Evolutionary conservation across 2,113 vertebrate genomes (phyloP).

Genomic region (Ascaphus truei): DNA sequence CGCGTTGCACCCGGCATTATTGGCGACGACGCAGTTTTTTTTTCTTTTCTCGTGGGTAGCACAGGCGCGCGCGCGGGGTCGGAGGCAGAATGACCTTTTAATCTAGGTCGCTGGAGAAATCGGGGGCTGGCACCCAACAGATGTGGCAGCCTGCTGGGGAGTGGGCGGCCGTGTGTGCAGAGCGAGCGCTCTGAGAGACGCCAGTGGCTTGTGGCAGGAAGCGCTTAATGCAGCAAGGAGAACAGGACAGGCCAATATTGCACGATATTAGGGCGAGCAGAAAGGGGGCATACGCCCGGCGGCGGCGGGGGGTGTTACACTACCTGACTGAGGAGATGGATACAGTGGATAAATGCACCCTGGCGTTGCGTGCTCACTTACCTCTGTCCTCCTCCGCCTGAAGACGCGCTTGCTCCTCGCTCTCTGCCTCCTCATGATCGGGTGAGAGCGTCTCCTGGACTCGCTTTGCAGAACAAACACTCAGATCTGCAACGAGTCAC

Average conservation of each 20-base stretch:
- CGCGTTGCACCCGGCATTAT: no score
- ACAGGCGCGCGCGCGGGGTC: no score
- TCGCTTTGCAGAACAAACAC: slow-evolving; percentile 4
- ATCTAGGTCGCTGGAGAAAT: slow-evolving; percentile 12
- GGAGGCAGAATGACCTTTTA: not conserved
- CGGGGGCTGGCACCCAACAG: not conserved
- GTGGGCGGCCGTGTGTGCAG: slow-evolving; percentile 1
- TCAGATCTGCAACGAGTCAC: slow-evolving; percentile 19
- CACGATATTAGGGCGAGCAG: not conserved
- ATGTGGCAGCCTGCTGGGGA: slow-evolving; percentile 1
- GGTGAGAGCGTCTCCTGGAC: not conserved
- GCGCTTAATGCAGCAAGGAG: slow-evolving; percentile 25
- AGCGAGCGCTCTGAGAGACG: slow-evolving; percentile 1
- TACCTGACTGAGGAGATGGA: no score
- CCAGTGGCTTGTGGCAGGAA: slow-evolving; percentile 34
- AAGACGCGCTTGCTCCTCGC: not conserved
- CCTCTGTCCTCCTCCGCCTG: not conserved
- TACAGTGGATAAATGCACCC: no score
- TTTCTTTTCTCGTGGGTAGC: no score
- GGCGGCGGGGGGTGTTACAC: no score
- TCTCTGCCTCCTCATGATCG: not conserved
- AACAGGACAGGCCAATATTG: slow-evolving; percentile 27
- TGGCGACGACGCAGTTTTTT: no score
- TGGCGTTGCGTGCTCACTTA: no score
- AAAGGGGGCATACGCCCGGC: no score